These are phyloP conservation scores for Hypotaenidia okinawae DNA, from an alignment of 2,797 vertebrate species.

Conservation along the genomic window DNA sequence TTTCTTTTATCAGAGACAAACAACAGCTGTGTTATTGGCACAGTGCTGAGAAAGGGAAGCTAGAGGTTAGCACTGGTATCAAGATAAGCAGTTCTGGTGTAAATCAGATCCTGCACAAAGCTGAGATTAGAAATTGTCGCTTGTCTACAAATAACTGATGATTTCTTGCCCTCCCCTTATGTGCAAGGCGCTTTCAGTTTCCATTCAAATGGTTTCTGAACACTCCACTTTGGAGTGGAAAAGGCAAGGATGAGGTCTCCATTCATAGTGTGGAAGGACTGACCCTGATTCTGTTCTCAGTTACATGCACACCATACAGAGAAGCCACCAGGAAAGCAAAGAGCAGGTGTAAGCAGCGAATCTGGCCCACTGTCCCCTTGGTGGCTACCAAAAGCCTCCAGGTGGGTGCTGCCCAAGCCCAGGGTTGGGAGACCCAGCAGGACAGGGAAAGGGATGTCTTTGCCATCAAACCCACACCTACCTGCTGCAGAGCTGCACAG, in stretches of 20 bases:
- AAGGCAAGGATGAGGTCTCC: not conserved
- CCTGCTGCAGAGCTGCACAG: not conserved
- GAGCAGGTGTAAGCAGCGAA: not conserved
- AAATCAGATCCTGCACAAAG: slow-evolving; percentile 48
- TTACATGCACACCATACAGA: not conserved
- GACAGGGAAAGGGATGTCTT: not conserved
- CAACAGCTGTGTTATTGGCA: slow-evolving; percentile 66
- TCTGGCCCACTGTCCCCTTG: not conserved
- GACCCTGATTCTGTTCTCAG: not conserved
- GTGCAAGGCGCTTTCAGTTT: slow-evolving; percentile 19
- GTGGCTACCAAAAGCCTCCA: not conserved
- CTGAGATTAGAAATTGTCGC: slow-evolving; percentile 43
- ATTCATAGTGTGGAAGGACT: not conserved
- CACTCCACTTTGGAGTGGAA: slow-evolving; percentile 1
- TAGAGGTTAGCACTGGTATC: slow-evolving; percentile 11
- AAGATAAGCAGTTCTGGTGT: slow-evolving; percentile 56
- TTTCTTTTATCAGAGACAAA: slow-evolving; percentile 46
- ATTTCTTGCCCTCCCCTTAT: slow-evolving; percentile 23
- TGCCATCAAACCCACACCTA: not conserved
- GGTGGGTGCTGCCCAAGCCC: not conserved
- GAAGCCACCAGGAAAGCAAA: not conserved
- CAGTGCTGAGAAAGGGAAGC: slow-evolving; percentile 40
- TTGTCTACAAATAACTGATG: slow-evolving; percentile 25
- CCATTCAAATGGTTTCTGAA: not conserved
- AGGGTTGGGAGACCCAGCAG: not conserved